Evolutionary conservation across 2,797 vertebrate species (phyloP).

Genomic region (Sardinella longiceps): DNA sequence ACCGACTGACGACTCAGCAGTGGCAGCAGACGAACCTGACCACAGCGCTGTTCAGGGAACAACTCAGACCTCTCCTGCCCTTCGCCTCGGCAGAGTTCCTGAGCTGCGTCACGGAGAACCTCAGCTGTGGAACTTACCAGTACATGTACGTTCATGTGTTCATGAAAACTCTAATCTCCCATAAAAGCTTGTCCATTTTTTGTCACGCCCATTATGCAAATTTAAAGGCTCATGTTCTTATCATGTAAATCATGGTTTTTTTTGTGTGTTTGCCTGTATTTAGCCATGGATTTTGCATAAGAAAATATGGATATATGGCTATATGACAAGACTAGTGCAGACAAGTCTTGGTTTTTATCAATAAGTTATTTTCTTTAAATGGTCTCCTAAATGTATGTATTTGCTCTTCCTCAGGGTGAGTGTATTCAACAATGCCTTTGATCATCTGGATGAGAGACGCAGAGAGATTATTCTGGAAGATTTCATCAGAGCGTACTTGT

Average conservation of each 20-base stretch:
- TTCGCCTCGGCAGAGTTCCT: background rate
- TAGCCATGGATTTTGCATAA: too few relatives aligned
- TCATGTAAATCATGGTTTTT: too few relatives aligned
- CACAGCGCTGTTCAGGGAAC: background rate
- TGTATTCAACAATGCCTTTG: background rate
- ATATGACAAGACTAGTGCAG: too few relatives aligned
- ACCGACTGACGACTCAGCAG: background rate
- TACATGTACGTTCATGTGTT: background rate
- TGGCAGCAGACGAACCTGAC: background rate
- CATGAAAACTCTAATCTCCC: too few relatives aligned
- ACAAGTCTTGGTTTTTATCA: too few relatives aligned
- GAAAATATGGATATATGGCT: too few relatives aligned
- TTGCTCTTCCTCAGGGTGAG: background rate
- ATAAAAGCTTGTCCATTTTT: too few relatives aligned
- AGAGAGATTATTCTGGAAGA: background rate
- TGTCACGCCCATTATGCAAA: too few relatives aligned
- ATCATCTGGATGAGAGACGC: background rate
- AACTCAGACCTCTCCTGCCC: background rate
- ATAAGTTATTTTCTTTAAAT: too few relatives aligned
- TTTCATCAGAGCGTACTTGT: background rate
- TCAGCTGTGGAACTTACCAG: background rate
- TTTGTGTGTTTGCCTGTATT: too few relatives aligned
- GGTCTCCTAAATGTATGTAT: background rate
- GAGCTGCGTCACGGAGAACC: background rate
- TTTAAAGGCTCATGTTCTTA: too few relatives aligned